Base-by-base conservation (phyloP, 2,888 invertebrate species). In the Pseudococcus jackbeardsleyi region DNA sequence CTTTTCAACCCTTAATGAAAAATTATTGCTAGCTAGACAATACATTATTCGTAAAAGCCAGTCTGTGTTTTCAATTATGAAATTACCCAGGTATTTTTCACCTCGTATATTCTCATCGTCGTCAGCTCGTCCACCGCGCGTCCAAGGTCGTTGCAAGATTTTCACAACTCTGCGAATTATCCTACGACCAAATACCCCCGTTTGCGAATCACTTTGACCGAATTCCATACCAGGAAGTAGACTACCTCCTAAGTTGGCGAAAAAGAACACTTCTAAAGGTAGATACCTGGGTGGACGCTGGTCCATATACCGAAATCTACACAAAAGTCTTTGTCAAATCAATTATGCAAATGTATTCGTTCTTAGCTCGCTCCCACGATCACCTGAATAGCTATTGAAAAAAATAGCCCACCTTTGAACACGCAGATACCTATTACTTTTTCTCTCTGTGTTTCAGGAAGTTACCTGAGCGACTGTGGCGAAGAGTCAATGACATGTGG, bases 21-120 rank as follows among this genome's bases (percentile, higher is more conserved):
- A 79, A 42, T 79, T 79, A 79, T 79, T 79, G 42, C 42, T 19
- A 19, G 42, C 79, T 42, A 39, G 79, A 79, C 79, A 42, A 42
- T 79, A 79, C 79, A 42, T 42, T 79, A 42, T 42, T 79, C 79
- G 42, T 79, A 79, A 79, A 79, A 79, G 79, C 79, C 42, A 79
- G 79, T 79, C 79, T 79, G 79, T 79, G 79, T 79, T 42, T 79
- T 79, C 79, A 79, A 79, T 79, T 79, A 79, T 79, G 42, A 79
- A 79, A 79, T 79, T 33, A 33, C 26, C 1, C 3, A 3, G 26
- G 26, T 42, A 79, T 79, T 79, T 79, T 79, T 39, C 39, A n/a
- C 79, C 33, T 33, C 26, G 26, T 33, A 33, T 33, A 33, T 33
- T 33, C 26, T 1, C 26, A 33, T 33, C 26, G 26, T 33, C 26